phyloP scores from a whole-genome alignment of 2,888 invertebrate genomes.

The Tenodera sinensis region DNA sequence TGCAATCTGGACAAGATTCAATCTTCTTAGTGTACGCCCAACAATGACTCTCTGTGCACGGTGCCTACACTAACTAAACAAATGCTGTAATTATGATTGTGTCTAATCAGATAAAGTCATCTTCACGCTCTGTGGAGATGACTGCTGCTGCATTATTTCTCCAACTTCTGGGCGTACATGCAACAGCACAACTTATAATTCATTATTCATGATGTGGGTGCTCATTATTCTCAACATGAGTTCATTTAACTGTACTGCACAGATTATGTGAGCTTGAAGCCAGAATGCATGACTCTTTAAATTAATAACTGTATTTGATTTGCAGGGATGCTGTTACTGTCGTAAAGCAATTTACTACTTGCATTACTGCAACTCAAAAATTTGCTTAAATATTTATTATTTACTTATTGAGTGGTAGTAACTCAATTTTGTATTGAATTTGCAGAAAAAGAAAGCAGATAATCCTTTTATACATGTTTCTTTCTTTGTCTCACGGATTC shows the following conservation, averaged over 20 bases:
- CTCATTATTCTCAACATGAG: not conserved
- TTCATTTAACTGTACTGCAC: not conserved
- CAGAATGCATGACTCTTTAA: not conserved
- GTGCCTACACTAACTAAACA: not conserved
- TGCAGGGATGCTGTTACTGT: not conserved
- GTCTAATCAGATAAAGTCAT: not conserved
- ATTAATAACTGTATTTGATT: not conserved
- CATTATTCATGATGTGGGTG: not conserved
- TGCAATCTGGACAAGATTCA: not conserved
- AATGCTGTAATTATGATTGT: not conserved
- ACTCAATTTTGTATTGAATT: too few species aligned
- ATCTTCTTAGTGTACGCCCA: not conserved
- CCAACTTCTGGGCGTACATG: not conserved
- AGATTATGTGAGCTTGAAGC: not conserved
- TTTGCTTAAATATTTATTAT: too few species aligned
- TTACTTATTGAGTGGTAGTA: too few species aligned
- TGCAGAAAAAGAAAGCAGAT: too few species aligned
- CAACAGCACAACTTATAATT: not conserved
- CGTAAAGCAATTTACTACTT: not conserved
- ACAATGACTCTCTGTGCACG: not conserved
- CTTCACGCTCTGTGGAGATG: not conserved
- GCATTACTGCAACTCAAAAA: too few species aligned
- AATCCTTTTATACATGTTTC: too few species aligned
- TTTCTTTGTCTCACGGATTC: too few species aligned
- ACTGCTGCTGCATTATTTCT: not conserved